Evolutionary conservation across 2,888 invertebrate species (phyloP).

Genomic region (Callyntrura sp.): DNA sequence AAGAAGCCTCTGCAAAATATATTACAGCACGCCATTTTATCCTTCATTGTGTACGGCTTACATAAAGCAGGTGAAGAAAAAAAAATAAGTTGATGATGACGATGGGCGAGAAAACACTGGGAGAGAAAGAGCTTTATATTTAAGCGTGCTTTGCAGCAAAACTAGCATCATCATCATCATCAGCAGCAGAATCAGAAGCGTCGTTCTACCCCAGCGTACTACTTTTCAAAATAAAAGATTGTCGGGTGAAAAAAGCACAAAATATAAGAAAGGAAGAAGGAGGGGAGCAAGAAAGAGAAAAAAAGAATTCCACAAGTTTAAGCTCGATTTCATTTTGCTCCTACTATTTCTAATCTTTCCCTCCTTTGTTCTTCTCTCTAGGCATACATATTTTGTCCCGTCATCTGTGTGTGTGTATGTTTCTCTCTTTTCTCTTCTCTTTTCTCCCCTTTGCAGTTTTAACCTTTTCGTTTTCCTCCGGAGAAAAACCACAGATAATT

Average conservation of each 20-base stretch:
- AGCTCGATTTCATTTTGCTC: constrained; percentile 74
- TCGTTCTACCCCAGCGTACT: constrained; percentile 28
- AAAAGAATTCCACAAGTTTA: constrained; percentile 55
- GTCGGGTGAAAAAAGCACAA: constrained; percentile 18
- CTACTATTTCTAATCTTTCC: constrained; percentile 65
- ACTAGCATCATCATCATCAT: not conserved
- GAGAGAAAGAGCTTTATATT: constrained; percentile 12
- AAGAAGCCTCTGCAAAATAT: constrained; percentile 30
- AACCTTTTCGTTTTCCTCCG: constrained; percentile 39
- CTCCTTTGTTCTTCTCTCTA: constrained; percentile 41
- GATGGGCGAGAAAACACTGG: not conserved
- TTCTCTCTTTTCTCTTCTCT: not conserved
- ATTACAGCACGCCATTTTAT: constrained; percentile 52
- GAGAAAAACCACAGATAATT: constrained; percentile 67
- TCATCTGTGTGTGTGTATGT: too few species aligned
- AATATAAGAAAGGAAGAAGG: not conserved
- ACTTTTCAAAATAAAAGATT: constrained; percentile 33
- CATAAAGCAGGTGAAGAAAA: constrained; percentile 36
- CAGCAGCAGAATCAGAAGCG: constrained; percentile 1
- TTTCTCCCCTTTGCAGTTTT: not conserved
- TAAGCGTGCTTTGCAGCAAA: not conserved
- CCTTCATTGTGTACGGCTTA: constrained; percentile 59
- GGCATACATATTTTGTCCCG: not conserved
- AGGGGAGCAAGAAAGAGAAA: not conserved
- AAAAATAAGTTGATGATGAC: constrained; percentile 49